These are phyloP conservation scores for Phymorhynchus buccinoides DNA, from an alignment of 1,140 invertebrate genomes.

Conservation along the genomic window DNA sequence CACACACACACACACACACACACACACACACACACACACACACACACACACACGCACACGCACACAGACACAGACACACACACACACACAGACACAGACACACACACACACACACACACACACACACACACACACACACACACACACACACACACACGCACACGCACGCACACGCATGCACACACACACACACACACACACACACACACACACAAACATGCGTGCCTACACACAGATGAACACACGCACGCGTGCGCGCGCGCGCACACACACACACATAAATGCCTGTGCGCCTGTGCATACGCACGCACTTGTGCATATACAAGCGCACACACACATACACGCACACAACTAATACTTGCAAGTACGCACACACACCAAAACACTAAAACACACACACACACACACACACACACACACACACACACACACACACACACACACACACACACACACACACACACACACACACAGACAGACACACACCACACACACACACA, in stretches of 20 bases:
- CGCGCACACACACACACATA: not conserved
- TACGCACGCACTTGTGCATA: not conserved
- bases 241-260: not conserved
- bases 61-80: not conserved
- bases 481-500: constrained; percentile 9
- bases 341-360: not conserved
- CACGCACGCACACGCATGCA: not conserved
- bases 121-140: constrained; percentile 3
- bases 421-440: constrained; percentile 19
- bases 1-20: not conserved
- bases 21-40: not conserved
- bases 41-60: not conserved
- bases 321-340: not conserved
- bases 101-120: constrained; percentile 17
- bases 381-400: not conserved
- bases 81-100: not conserved
- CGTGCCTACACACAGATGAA: constrained; percentile 1
- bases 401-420: constrained; percentile 13
- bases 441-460: constrained; percentile 23
- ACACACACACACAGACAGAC: constrained; percentile 7
- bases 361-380: not conserved
- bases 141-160: not conserved
- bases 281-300: not conserved
- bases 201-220: not conserved
- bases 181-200: constrained; percentile 3